These are phyloP conservation scores for Gorsachius magnificus DNA, from an alignment of 2,797 vertebrate species.

Conservation along the genomic window DNA sequence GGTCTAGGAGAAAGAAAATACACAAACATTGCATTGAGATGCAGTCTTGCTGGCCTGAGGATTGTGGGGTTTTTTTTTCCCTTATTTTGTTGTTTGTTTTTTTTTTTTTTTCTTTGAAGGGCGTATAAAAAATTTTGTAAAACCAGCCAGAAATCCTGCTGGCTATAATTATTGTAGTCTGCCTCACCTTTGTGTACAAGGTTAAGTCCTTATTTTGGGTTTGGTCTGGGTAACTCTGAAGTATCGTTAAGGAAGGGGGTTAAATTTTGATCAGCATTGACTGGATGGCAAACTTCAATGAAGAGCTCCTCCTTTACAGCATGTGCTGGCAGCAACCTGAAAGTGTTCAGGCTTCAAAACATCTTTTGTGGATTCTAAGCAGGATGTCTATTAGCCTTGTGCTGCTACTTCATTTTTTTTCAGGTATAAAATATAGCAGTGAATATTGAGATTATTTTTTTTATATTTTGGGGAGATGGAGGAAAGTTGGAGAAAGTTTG, in stretches of 20 bases:
- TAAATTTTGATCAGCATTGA: not conserved
- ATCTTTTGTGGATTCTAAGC: not conserved
- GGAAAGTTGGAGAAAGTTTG: not conserved
- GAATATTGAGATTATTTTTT: not conserved
- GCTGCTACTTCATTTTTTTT: not conserved
- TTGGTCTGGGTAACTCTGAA: not conserved
- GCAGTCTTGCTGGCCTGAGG: not conserved
- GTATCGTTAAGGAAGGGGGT: not conserved
- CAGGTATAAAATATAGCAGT: not conserved
- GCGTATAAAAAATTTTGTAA: not conserved
- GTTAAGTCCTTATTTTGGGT: fast-evolving
- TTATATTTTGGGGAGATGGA: not conserved
- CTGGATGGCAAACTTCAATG: not conserved
- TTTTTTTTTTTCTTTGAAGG: not conserved
- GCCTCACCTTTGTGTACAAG: not conserved
- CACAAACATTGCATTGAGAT: not conserved
- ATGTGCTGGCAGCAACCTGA: not conserved
- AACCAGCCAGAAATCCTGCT: not conserved
- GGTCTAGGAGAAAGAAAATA: not conserved
- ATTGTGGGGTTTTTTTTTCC: not conserved
- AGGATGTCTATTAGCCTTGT: not conserved
- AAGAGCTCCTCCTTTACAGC: not conserved
- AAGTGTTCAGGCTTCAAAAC: not conserved
- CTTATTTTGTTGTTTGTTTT: not conserved
- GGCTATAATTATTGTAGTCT: not conserved